phyloP scores from a whole-genome alignment of 1,140 invertebrate species.

The Araneus ventricosus region DNA sequence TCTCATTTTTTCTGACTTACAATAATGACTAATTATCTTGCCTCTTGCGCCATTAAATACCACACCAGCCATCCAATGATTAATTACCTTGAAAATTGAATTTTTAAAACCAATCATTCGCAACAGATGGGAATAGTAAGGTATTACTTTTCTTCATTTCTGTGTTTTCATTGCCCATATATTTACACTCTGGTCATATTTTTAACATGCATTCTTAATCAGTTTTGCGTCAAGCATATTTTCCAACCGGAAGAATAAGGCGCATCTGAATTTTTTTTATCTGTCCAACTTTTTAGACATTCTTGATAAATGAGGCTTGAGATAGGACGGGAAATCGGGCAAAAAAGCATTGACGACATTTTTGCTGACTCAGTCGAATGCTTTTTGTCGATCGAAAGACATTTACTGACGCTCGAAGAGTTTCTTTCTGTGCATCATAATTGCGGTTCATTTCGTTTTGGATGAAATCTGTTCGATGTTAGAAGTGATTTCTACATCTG shows the following conservation, averaged over 20 bases:
- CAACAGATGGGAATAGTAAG: too few species aligned
- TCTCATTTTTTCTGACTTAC: too few species aligned
- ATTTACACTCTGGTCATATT: not conserved
- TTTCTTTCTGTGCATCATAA: not conserved
- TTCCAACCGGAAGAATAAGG: not conserved
- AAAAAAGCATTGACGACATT: not conserved
- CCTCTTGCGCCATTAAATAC: too few species aligned
- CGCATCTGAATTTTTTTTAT: not conserved
- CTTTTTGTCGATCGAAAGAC: not conserved
- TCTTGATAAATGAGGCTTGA: not conserved
- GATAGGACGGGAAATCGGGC: not conserved
- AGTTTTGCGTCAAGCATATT: not conserved
- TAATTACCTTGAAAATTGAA: too few species aligned
- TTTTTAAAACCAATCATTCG: too few species aligned
- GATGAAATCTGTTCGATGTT: too few species aligned
- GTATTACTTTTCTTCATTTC: too few species aligned
- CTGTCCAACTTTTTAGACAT: not conserved
- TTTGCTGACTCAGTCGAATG: not conserved
- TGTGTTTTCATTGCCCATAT: too few species aligned
- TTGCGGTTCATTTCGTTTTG: too few species aligned
- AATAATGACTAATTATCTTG: too few species aligned
- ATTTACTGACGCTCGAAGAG: not conserved
- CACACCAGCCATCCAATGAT: too few species aligned
- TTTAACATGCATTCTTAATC: not conserved
- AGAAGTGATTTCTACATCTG: too few species aligned